phyloP scores from a whole-genome alignment of 1,140 invertebrate genomes.

The Solenopsis invicta region DNA sequence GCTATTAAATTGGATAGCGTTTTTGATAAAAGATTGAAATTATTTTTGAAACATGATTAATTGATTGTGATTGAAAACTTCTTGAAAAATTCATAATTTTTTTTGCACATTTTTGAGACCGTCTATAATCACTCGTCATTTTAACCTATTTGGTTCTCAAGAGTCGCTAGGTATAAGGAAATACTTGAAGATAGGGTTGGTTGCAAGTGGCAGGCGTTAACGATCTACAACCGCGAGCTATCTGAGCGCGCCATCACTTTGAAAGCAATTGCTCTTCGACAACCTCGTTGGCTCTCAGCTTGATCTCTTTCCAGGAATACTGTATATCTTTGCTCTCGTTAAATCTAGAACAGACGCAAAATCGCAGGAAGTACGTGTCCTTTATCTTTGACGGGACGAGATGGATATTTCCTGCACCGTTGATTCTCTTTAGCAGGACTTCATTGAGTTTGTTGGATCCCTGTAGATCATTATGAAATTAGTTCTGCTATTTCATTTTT shows the following conservation, averaged over 20 bases:
- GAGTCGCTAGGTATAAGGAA: background rate
- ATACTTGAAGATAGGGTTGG: conserved; percentile 79
- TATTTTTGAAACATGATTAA: background rate
- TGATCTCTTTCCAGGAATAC: conserved; percentile 95
- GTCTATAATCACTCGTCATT: background rate
- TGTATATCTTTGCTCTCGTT: conserved; percentile 94
- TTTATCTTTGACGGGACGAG: conserved; percentile 96
- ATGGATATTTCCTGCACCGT: conserved; percentile 97
- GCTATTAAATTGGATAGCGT: background rate
- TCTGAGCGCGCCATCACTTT: conserved; percentile 86
- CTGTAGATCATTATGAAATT: conserved; percentile 70
- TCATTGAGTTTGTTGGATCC: conserved; percentile 95
- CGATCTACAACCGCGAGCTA: conserved; percentile 82
- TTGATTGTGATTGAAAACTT: background rate
- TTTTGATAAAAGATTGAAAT: conserved; percentile 34
- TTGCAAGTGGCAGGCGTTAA: conserved; percentile 83
- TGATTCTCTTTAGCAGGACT: conserved; percentile 94
- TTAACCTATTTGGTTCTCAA: conserved; percentile 25
- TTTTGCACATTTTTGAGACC: background rate
- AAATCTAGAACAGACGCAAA: conserved; percentile 96
- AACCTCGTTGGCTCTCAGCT: conserved; percentile 90
- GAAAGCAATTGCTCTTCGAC: conserved; percentile 86
- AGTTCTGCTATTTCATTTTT: background rate
- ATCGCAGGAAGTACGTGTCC: conserved; percentile 94
- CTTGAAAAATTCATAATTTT: background rate